Percentiles rank a stretch among this genome's conserved stretches.
Evolutionary conservation across 1,140 invertebrate genomes (phyloP).

Genomic region (Drosophila sproati): DNA sequence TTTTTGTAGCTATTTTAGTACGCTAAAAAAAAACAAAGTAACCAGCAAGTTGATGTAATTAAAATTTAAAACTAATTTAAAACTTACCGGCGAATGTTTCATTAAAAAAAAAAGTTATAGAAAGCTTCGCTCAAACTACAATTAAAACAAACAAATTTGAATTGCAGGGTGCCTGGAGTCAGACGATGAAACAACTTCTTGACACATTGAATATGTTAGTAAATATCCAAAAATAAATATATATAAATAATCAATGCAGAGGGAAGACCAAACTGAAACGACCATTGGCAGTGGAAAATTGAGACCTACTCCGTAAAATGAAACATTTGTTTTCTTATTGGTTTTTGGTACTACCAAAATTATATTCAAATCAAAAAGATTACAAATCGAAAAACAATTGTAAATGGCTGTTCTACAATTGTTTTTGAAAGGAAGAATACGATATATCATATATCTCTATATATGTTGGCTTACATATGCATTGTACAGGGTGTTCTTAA

Average conservation of each 20-base stretch:
- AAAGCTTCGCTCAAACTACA: background rate
- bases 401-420: constrained; percentile 73
- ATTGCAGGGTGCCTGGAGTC: too few species aligned
- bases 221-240: too few species aligned
- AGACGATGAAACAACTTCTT: too few species aligned
- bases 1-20: constrained; percentile 52
- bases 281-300: too few species aligned
- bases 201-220: too few species aligned
- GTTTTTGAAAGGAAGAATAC: constrained; percentile 25
- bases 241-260: too few species aligned
- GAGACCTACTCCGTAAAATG: background rate
- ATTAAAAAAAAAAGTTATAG: background rate
- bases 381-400: constrained; percentile 48
- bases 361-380: constrained; percentile 38
- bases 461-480: constrained; percentile 13
- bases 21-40: constrained; percentile 53
- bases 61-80: constrained; percentile 76
- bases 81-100: constrained; percentile 15
- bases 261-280: too few species aligned
- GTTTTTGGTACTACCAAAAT: constrained; percentile 62
- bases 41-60: constrained; percentile 75
- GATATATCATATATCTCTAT: background rate
- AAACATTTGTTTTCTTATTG: constrained; percentile 32
- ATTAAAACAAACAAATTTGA: too few species aligned
- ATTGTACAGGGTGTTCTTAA: constrained; percentile 65